A percentile compares a stretch with the other conserved stretches of the same genome.
These are phyloP conservation scores for Gasterosteus nipponicus DNA, from an alignment of 2,113 vertebrate genomes.

Conservation along the genomic window DNA sequence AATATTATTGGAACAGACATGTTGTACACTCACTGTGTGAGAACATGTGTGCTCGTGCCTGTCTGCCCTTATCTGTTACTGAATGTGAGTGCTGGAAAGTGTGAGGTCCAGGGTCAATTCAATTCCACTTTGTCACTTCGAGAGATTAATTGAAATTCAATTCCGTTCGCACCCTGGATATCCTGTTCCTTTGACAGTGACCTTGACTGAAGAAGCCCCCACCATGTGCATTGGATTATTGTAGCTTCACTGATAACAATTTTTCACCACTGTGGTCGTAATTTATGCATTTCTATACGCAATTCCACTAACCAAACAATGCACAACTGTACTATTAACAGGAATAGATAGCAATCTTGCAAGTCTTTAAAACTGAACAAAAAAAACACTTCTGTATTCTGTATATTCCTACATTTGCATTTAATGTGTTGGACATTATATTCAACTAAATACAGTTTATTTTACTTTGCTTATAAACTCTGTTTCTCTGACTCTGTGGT, in stretches of 20 bases:
- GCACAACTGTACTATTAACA: slow-evolving; percentile 52
- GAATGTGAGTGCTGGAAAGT: slow-evolving; percentile 49
- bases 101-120: slow-evolving; percentile 63
- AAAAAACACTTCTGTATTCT: background rate
- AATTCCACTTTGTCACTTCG: slow-evolving; percentile 68
- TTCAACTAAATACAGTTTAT: background rate
- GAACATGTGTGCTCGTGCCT: slow-evolving; percentile 35
- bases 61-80: slow-evolving; percentile 52
- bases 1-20: background rate
- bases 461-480: background rate
- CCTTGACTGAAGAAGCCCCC: slow-evolving; percentile 54
- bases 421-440: background rate
- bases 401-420: background rate
- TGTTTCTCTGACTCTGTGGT: background rate
- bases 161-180: slow-evolving; percentile 64
- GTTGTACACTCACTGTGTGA: slow-evolving; percentile 12
- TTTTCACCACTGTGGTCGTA: slow-evolving; percentile 23
- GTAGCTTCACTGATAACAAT: slow-evolving; percentile 35
- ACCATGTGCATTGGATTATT: slow-evolving; percentile 47
- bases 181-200: slow-evolving; percentile 66
- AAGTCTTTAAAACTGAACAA: slow-evolving; percentile 39
- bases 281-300: slow-evolving; percentile 58
- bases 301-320: slow-evolving; percentile 51
- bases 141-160: slow-evolving; percentile 74
- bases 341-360: slow-evolving; percentile 37